Conservation (phyloP, 2,888 invertebrate species). For the Ectemnius lituratus region DNA sequence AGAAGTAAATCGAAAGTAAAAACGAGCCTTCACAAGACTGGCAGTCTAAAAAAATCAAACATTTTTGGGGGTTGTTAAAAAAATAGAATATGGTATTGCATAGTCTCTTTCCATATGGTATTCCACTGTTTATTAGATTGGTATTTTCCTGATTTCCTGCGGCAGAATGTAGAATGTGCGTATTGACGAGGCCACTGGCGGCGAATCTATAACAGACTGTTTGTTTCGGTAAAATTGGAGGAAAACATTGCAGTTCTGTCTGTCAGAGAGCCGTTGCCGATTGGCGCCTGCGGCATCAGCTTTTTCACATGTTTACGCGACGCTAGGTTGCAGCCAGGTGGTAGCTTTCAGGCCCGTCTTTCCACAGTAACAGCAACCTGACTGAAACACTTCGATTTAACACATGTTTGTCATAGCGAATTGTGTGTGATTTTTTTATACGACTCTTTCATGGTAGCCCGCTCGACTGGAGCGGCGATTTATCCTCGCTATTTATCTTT, state of each 20-base stretch:
- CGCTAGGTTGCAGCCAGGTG: not conserved
- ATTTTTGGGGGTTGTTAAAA: too few species aligned
- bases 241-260: slow-evolving; percentile 66
- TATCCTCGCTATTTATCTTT: not conserved
- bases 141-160: slow-evolving; percentile 44
- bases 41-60: too few species aligned
- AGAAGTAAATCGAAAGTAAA: too few species aligned
- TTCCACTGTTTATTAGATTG: slow-evolving; percentile 56
- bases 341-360: slow-evolving; percentile 1
- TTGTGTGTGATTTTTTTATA: slow-evolving; percentile 29
- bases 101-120: slow-evolving; percentile 52
- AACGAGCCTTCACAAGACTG: too few species aligned
- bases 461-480: not conserved
- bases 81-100: not conserved
- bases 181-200: slow-evolving; percentile 63
- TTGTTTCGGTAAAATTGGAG: slow-evolving; percentile 72
- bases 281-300: slow-evolving; percentile 31
- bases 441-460: slow-evolving; percentile 28
- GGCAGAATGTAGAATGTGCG: slow-evolving; percentile 64
- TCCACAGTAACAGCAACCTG: slow-evolving; percentile 22
- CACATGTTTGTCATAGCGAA: slow-evolving; percentile 44
- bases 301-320: slow-evolving; percentile 39
- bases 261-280: slow-evolving; percentile 56
- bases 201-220: slow-evolving; percentile 70
- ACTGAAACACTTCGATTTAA: slow-evolving; percentile 41